Conservation (phyloP, 1,140 invertebrate species). For the Scylla paramamosain region DNA sequence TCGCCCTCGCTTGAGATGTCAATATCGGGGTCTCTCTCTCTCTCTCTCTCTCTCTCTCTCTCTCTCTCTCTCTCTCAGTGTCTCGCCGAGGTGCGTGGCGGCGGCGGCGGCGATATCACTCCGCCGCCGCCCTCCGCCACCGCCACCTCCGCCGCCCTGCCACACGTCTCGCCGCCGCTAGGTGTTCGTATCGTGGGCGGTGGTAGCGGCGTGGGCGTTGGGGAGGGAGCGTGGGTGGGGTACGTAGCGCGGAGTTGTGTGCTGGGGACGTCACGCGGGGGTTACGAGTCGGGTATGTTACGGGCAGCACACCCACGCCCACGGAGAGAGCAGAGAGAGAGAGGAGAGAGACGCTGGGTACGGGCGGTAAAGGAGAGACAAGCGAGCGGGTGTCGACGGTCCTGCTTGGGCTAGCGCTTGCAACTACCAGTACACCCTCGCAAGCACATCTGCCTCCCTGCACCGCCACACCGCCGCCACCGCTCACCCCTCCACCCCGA, state of each 20-base stretch:
- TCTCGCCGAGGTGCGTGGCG: background rate
- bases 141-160: background rate
- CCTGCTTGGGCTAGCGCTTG: background rate
- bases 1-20: constrained; percentile 18
- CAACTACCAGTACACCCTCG: background rate
- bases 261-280: background rate
- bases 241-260: background rate
- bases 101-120: no score
- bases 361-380: background rate
- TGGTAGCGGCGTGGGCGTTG: background rate
- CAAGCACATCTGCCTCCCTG: background rate
- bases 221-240: background rate
- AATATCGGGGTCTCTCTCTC: constrained; percentile 18
- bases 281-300: background rate
- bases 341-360: background rate
- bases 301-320: constrained; percentile 5
- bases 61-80: background rate
- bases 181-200: background rate
- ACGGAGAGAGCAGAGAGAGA: background rate
- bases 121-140: background rate
- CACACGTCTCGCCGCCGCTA: background rate
- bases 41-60: background rate
- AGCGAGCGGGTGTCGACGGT: background rate
- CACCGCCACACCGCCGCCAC: background rate
- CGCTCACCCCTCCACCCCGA: background rate